Base-by-base conservation (phyloP, 2,797 vertebrate genomes). In the Scomberomorus guttatus region DNA sequence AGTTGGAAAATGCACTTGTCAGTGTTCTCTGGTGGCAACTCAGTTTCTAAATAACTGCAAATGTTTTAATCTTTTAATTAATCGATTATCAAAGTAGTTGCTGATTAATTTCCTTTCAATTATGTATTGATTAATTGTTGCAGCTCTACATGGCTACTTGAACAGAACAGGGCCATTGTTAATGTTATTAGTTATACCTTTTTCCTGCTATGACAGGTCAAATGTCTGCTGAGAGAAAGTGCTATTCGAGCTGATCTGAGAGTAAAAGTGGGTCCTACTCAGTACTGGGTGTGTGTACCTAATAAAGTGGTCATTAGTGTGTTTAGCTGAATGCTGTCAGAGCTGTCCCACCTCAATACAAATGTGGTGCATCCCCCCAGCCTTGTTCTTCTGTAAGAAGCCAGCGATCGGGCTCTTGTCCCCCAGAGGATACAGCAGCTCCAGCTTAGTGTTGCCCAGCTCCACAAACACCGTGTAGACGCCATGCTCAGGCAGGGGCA, bases 281-380 rank as follows among this genome's bases (percentile, higher is more conserved):
- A 44, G 37, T 58, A 34, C 5, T 54, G 6, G 54, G 11, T 22
- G 14, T 10, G 6, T 56, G 17, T n/a, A 51, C 17, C 27, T 34
- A 50, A 65, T 34, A 2, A 39, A 24, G 4, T 14, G 5, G 13
- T 15, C 42, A 39, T 48, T 56, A 50, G 9, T 25, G n/a, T 50
- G 39, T 66, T 22, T 11, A 1, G n/a, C 20, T 50, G 46, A 17
- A 12, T 20, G 42, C 0, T 14, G 24, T 55, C 12, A 61, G 7
- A 15, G 32, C 32, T 14, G 10, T 72, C 87, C 81, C 94, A 99
- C 98, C 97, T 99, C 98, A 18, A 99, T 97, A 84, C 98, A 99
- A 89, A 99, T 95, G 72, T 99, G 98, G 85, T 99, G 98, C 95
- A 99, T 97, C 68, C 98, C 98, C 86, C 98, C 98, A 18, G 95